Conservation (phyloP, 2,113 vertebrate genomes). For the Podilymbus podiceps region DNA sequence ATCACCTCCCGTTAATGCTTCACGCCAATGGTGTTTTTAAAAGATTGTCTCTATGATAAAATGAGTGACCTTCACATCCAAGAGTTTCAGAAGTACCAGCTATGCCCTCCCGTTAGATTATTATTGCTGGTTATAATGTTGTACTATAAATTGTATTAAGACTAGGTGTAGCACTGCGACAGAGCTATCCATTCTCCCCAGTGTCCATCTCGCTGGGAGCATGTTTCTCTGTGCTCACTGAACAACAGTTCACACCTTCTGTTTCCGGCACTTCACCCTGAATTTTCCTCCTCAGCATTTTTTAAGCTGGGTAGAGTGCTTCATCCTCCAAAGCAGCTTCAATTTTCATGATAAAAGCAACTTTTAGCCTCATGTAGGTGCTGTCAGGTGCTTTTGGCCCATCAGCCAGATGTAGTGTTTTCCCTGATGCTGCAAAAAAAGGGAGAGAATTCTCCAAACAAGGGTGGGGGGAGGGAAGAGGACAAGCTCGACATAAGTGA, state of each 20-base stretch:
- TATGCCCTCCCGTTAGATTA: constrained; percentile 13
- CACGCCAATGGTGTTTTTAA: neutral
- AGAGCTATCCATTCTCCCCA: neutral
- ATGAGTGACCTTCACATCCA: constrained; percentile 16
- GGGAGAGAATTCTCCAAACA: neutral
- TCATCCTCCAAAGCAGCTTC: neutral
- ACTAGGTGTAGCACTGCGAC: neutral
- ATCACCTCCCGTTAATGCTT: neutral
- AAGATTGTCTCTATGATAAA: constrained; percentile 38
- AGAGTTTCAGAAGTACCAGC: neutral
- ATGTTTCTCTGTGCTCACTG: neutral
- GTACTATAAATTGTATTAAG: neutral
- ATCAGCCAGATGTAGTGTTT: neutral
- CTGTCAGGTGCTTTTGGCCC: neutral
- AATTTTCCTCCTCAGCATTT: constrained; percentile 10
- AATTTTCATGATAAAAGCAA: neutral
- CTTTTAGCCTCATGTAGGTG: neutral
- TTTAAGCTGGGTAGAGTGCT: neutral
- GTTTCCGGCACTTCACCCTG: constrained; percentile 1
- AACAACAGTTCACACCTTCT: neutral
- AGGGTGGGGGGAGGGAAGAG: neutral
- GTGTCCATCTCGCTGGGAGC: neutral
- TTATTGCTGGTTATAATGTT: neutral
- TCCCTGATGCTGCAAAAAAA: neutral
- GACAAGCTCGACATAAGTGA: neutral